Conservation (phyloP, 2,113 vertebrate genomes). For the Muntiacus muntjak region DNA sequence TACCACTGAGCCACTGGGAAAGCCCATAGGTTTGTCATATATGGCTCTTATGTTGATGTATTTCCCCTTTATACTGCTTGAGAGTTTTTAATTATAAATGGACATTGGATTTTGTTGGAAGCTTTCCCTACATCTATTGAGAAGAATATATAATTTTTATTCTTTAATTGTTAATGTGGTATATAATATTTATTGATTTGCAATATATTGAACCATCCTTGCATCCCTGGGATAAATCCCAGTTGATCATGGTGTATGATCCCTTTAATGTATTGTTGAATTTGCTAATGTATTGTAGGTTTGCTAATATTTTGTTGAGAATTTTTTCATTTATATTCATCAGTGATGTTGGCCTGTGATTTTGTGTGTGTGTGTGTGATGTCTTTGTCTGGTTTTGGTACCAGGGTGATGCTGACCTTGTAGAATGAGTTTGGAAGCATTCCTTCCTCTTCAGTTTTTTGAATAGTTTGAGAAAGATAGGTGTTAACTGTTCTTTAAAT, state of each 20-base stretch:
- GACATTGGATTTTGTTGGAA: not conserved
- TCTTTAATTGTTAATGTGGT: not conserved
- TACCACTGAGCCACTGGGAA: not conserved
- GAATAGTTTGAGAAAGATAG: not conserved
- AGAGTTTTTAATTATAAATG: not conserved
- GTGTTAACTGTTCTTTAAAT: not conserved
- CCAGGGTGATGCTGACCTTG: not conserved
- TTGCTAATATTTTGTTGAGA: not conserved
- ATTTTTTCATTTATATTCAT: not conserved
- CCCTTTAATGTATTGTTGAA: not conserved
- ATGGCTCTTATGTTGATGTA: not conserved
- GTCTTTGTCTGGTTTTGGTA: not conserved
- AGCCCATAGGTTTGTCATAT: not conserved
- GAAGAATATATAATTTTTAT: not conserved
- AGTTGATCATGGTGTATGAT: not conserved
- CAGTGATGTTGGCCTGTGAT: not conserved
- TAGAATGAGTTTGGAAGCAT: not conserved
- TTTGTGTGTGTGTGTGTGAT: not conserved
- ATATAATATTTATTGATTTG: not conserved
- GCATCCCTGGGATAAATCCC: not conserved
- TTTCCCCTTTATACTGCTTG: not conserved
- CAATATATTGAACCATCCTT: not conserved
- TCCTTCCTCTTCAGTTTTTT: not conserved
- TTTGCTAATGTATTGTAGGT: not conserved
- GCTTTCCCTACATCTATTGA: not conserved